A percentile compares a stretch with the other conserved stretches of the same genome.
phyloP scores from a whole-genome alignment of 2,888 invertebrate species.

The Agonopterix heracliana region DNA sequence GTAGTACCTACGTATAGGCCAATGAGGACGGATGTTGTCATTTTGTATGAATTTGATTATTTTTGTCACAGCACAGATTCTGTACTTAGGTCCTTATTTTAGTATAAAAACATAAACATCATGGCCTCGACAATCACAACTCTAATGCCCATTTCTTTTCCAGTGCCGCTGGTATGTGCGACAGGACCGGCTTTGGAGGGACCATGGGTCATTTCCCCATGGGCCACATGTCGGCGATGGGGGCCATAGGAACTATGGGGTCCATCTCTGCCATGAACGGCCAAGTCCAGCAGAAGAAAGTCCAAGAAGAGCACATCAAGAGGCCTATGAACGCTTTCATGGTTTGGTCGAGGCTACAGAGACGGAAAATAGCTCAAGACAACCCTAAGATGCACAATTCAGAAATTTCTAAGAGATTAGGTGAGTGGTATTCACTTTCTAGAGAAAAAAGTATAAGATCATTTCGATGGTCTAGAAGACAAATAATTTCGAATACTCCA shows the following conservation, averaged over 20 bases:
- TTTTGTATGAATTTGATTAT: no score
- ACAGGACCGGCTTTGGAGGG: slow-evolving; percentile 77
- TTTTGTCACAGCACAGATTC: no score
- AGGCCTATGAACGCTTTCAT: slow-evolving; percentile 99
- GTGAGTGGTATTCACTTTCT: slow-evolving; percentile 66
- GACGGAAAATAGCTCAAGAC: slow-evolving; percentile 96
- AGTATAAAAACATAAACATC: no score
- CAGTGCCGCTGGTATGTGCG: slow-evolving; percentile 86
- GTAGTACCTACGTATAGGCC: no score
- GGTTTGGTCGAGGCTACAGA: slow-evolving; percentile 96
- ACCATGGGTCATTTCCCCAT: slow-evolving; percentile 77
- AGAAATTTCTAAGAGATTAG: slow-evolving; percentile 95
- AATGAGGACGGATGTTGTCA: no score
- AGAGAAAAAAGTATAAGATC: no score
- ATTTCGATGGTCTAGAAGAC: no score
- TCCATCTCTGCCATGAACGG: slow-evolving; percentile 77
- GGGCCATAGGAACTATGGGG: slow-evolving; percentile 73
- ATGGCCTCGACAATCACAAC: no score
- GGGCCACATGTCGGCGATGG: slow-evolving; percentile 74
- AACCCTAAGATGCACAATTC: slow-evolving; percentile 99
- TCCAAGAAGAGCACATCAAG: slow-evolving; percentile 93
- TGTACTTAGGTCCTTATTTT: no score
- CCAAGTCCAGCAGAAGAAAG: slow-evolving; percentile 68
- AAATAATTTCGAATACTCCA: no score
- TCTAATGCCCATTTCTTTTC: slow-evolving; percentile 18